phyloP scores from a whole-genome alignment of 2,113 vertebrate species.

The Cyprinodon tularosa region DNA sequence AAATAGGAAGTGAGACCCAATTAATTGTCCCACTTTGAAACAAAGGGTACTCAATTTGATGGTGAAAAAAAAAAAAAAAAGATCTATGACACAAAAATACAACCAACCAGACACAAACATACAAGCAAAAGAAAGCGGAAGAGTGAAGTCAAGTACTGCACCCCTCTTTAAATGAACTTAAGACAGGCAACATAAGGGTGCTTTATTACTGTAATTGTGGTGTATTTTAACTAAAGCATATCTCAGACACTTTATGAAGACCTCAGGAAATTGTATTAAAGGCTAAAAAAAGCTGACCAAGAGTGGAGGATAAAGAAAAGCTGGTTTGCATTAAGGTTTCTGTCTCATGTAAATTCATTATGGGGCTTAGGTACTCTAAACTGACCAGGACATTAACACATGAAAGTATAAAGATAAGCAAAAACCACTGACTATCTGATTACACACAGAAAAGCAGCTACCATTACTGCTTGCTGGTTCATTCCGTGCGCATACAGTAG shows the following conservation, averaged over 20 bases:
- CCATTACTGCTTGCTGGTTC: slow-evolving; percentile 4
- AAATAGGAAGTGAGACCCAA: too few species aligned
- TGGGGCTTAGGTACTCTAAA: slow-evolving; percentile 71
- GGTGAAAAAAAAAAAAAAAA: too few species aligned
- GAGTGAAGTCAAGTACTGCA: neutral
- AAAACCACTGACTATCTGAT: slow-evolving; percentile 29
- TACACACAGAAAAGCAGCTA: slow-evolving; percentile 10
- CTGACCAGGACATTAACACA: slow-evolving; percentile 36
- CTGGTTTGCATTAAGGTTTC: slow-evolving; percentile 84
- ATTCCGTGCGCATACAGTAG: slow-evolving; percentile 16
- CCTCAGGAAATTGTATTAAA: neutral
- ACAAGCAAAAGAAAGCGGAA: neutral
- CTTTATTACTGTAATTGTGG: neutral
- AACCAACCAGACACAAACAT: neutral
- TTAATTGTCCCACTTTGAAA: too few species aligned
- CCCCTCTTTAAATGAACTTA: neutral
- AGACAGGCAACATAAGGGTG: neutral
- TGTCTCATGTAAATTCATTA: slow-evolving; percentile 69
- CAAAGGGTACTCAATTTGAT: too few species aligned
- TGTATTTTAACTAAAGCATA: slow-evolving; percentile 5
- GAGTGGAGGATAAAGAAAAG: slow-evolving; percentile 27
- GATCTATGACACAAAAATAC: too few species aligned
- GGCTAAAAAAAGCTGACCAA: neutral
- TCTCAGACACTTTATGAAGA: slow-evolving; percentile 1
- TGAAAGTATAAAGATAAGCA: slow-evolving; percentile 21